phyloP scores from a whole-genome alignment of 1,140 invertebrate species.

The Teleopsis dalmanni region DNA sequence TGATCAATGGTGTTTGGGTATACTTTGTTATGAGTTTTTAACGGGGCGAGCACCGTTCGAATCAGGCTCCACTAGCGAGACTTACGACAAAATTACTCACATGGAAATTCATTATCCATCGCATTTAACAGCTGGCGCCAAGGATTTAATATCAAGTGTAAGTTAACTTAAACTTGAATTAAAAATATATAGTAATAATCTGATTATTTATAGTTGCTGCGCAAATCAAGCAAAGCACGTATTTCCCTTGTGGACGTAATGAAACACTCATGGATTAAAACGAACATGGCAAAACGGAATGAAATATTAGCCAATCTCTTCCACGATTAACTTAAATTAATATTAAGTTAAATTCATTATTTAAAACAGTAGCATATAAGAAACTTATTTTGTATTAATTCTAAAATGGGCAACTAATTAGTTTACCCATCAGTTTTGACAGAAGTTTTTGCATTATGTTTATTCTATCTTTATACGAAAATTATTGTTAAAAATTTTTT shows the following conservation, averaged over 20 bases:
- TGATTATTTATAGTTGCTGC: constrained; percentile 50
- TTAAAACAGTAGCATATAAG: neutral
- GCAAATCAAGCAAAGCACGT: constrained; percentile 58
- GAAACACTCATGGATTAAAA: constrained; percentile 69
- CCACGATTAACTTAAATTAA: too few relatives aligned
- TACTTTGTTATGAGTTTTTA: constrained; percentile 92
- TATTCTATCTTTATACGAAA: too few relatives aligned
- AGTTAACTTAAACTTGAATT: too few relatives aligned
- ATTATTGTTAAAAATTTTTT: too few relatives aligned
- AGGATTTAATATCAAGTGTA: constrained; percentile 80
- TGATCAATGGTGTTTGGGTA: constrained; percentile 87
- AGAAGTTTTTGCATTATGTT: too few relatives aligned
- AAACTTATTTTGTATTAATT: neutral
- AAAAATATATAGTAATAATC: too few relatives aligned
- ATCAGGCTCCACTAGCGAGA: constrained; percentile 66
- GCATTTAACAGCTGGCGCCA: constrained; percentile 62
- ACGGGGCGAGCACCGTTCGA: constrained; percentile 93
- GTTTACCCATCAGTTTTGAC: too few relatives aligned
- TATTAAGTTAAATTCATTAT: neutral
- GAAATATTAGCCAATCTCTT: too few relatives aligned
- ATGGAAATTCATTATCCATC: constrained; percentile 69
- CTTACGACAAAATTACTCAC: constrained; percentile 72
- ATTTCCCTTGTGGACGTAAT: constrained; percentile 66
- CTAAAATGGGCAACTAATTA: too few relatives aligned
- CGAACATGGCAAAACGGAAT: constrained; percentile 27